Base-by-base conservation (phyloP, 2,113 vertebrate species). In the Oreamnos americanus region DNA sequence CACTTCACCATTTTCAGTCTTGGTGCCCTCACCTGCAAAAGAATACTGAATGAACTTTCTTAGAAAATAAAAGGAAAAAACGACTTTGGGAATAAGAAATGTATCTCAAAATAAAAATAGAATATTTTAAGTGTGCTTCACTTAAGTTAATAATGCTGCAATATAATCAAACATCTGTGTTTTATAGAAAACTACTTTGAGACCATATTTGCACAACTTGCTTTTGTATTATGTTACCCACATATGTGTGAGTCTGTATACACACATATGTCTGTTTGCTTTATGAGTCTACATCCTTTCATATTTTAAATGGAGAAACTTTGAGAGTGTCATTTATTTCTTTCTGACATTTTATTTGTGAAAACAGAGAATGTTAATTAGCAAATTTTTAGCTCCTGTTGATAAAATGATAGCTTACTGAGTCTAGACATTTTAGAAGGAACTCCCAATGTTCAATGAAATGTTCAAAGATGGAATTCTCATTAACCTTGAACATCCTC, bases 381-480 rank as follows among this genome's bases (percentile, higher is more conserved):
- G 53, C 16, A 87, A 95, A 93, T 25, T n/a, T 60, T 98, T 62
- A 93, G 13, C 17, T 96, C 76, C 7, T 3, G 16, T 84, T 71
- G 96, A 92, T 96, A 92, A 79, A 97, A 30, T 12, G 7, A 47
- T 39, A 95, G 17, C 8, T 51, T 71, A 78, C 28, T 49, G 3
- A 78, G 95, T 93, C 64, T 53, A 91, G 94, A 79, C 39, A 62
- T 23, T 43, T 67, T 93, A 88, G 58, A 57, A 96, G 91, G 49
- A 93, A 95, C 12, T n/a, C 49, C 25, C 30, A 78, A 23, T 36
- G 45, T 60, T 94, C 90, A 90, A 87, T 62, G 89, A 91, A 85
- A 87, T 30, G 53, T 84, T 51, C 26, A 74, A 74, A 94, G 91
- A 95, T 98, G 98, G 97, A 97, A 96, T 97, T 98, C 98, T 97